Evolutionary conservation across 2,797 vertebrate genomes (phyloP), one percentile per base, ranked within the genome.

Genomic region (Zonotrichia albicollis): DNA sequence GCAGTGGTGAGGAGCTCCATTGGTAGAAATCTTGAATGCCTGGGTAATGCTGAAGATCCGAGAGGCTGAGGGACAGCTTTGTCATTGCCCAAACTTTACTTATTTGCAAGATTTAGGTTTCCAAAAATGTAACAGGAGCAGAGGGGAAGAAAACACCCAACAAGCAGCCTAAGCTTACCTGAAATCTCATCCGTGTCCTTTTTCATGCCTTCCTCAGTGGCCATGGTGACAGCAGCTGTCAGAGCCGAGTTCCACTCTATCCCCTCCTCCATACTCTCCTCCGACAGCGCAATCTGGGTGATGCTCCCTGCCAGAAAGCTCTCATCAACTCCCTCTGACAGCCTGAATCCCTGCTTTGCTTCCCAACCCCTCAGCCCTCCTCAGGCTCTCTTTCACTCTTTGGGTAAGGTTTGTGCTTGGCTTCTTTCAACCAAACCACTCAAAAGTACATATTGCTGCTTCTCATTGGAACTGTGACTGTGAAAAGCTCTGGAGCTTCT

Each of bases 151-250:
- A 65, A 68, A 36, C 32, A 66, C 16, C 22, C 34, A 40, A 34
- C 6, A 23, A 71, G 65, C 17, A 64, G 79, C 40, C 43, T 48
- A 75, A 85, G 50, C 92, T 97, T 98, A 99, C 99, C 98, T 78
- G 98, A 98, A 87, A 98, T 98, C 84, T 98, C 98, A 23, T 98
- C 98, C 1, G 95, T 97, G 73, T 98, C 99, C 92, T 98, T 98
- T 96, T 98, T 98, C 94, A 97, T 67, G 61, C 98, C 97, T 67
- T 98, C 98, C 51, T 99, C 98, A 65, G 98, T 97, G 95, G 98
- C 97, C 96, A 98, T 94, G 27, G 97, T 97, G 85, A 98, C 97
- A 48, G 98, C 97, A 61, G 97, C 97, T 1, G 98, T 98, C 90
- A 98, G 96, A 62, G 98, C 98, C 0, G 98, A 97, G 95, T 98